phyloP scores from a whole-genome alignment of 53 echinoderm and acorn worm genomes.

The Holothuria leucospilota region DNA sequence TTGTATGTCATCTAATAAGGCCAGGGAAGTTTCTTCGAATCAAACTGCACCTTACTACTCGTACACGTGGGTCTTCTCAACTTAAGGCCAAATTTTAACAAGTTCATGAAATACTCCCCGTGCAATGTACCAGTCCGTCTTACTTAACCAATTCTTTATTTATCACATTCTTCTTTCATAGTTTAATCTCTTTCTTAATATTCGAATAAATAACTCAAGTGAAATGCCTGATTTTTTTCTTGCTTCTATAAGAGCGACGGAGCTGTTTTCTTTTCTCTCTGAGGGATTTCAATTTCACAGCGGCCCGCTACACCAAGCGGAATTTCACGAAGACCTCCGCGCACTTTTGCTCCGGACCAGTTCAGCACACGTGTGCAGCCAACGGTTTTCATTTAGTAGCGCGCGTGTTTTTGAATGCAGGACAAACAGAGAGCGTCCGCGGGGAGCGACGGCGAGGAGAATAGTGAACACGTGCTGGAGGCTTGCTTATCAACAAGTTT shows the following conservation, averaged over 20 bases:
- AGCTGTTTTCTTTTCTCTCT: slow-evolving; percentile 30
- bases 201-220: slow-evolving; percentile 24
- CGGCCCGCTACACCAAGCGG: not conserved
- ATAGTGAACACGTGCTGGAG: slow-evolving; percentile 29
- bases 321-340: not conserved
- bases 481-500: slow-evolving; percentile 38
- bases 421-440: slow-evolving; percentile 36
- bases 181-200: slow-evolving; percentile 4
- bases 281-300: slow-evolving; percentile 23
- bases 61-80: slow-evolving; percentile 27
- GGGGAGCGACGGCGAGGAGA: not conserved
- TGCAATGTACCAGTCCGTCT: slow-evolving; percentile 35
- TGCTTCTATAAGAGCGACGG: not conserved
- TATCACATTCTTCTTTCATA: not conserved
- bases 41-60: too few species aligned
- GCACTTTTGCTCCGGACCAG: slow-evolving; percentile 18
- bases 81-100: slow-evolving; percentile 39
- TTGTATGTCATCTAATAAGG: too few species aligned
- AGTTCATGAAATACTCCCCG: slow-evolving; percentile 34
- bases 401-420: slow-evolving; percentile 43
- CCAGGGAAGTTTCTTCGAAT: too few species aligned
- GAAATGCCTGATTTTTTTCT: slow-evolving; percentile 19
- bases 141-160: slow-evolving; percentile 39
- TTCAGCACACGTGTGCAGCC: slow-evolving; percentile 18
- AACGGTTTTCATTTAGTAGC: slow-evolving; percentile 35